A percentile compares a stretch with the other conserved stretches of the same genome.
phyloP scores from a whole-genome alignment of 2,797 vertebrate species.

The Eremophila alpestris region DNA sequence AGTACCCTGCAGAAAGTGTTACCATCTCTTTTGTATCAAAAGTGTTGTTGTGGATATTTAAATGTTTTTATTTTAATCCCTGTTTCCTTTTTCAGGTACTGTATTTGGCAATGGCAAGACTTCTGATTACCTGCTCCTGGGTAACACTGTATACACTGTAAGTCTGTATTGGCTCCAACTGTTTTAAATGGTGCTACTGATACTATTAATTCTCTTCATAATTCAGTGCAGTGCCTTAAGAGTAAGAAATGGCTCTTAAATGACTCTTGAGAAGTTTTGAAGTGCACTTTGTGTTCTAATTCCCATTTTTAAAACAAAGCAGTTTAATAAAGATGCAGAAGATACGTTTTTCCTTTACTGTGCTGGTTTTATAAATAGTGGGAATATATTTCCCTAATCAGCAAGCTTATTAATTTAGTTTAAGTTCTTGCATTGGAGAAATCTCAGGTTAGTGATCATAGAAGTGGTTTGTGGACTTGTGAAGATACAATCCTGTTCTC shows the following conservation, averaged over 20 bases:
- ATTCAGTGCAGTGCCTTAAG: neutral
- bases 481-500: neutral
- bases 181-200: neutral
- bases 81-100: constrained; percentile 81
- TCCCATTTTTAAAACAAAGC: neutral
- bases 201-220: neutral
- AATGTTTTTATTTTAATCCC: neutral
- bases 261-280: neutral
- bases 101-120: constrained; percentile 94
- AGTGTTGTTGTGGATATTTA: neutral
- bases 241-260: neutral
- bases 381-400: neutral
- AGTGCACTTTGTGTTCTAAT: neutral
- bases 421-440: neutral
- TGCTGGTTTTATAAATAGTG: neutral
- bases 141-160: constrained; percentile 99
- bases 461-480: neutral
- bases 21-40: neutral
- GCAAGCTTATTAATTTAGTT: neutral
- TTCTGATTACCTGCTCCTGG: constrained; percentile 95
- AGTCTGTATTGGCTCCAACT: constrained; percentile 62
- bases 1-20: neutral
- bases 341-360: neutral
- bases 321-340: neutral
- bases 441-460: neutral